phyloP scores from a whole-genome alignment of 2,113 vertebrate genomes.

The Tychaedon coryphoeus region DNA sequence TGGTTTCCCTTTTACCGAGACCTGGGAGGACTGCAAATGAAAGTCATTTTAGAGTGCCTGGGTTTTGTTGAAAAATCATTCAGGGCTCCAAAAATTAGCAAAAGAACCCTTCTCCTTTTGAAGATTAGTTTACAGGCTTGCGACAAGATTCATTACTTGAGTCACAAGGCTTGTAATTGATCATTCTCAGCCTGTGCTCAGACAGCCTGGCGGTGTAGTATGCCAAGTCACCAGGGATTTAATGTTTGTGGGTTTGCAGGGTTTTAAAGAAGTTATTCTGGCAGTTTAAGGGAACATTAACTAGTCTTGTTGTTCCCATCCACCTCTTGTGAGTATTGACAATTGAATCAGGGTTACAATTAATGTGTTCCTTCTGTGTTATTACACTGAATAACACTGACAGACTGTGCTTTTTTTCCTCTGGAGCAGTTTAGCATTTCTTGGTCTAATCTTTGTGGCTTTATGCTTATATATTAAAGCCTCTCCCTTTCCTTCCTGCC shows the following conservation, averaged over 20 bases:
- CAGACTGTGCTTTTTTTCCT: not conserved
- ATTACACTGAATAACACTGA: not conserved
- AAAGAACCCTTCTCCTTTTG: not conserved
- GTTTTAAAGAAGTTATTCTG: not conserved
- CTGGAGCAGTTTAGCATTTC: not conserved
- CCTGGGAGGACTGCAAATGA: not conserved
- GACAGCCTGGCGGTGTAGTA: conserved; percentile 17
- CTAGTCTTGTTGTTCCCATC: not conserved
- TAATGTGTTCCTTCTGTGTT: not conserved
- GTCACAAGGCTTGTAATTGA: conserved; percentile 37
- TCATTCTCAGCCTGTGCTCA: conserved; percentile 37
- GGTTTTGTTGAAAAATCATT: not conserved
- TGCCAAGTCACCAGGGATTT: not conserved
- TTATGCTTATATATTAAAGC: not conserved
- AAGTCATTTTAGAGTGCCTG: not conserved
- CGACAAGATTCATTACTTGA: conserved; percentile 19
- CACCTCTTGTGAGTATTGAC: not conserved
- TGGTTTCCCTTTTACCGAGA: not conserved
- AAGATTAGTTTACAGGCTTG: conserved; percentile 25
- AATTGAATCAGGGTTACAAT: not conserved
- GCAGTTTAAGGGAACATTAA: not conserved
- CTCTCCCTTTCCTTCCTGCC: conserved; percentile 47
- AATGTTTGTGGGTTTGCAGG: conserved; percentile 29
- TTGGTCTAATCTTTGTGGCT: not conserved
- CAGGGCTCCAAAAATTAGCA: not conserved